phyloP scores from a whole-genome alignment of 2,888 invertebrate species.

The Itoplectis maculator region DNA sequence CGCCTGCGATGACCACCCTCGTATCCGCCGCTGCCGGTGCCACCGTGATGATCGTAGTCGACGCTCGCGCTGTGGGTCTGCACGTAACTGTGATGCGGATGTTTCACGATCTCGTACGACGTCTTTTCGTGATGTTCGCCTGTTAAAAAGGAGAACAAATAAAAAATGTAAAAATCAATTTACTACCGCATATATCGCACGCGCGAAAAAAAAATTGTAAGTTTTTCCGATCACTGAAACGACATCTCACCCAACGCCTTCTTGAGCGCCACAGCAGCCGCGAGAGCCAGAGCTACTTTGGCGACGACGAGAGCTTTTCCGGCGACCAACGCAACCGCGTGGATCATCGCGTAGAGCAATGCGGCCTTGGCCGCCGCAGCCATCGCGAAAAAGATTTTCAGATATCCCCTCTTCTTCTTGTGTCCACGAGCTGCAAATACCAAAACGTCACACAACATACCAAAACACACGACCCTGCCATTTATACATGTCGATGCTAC shows the following conservation, averaged over 20 bases:
- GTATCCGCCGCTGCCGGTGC: slow-evolving; percentile 81
- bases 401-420: slow-evolving; percentile 88
- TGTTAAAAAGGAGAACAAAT: slow-evolving; percentile 13
- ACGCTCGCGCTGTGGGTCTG: slow-evolving; percentile 91
- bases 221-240: slow-evolving; percentile 48
- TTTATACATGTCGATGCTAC: too few relatives aligned
- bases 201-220: not conserved
- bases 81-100: slow-evolving; percentile 92
- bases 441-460: not conserved
- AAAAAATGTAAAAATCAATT: slow-evolving; percentile 1
- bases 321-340: slow-evolving; percentile 91
- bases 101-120: slow-evolving; percentile 94
- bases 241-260: slow-evolving; percentile 84
- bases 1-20: slow-evolving; percentile 84
- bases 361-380: slow-evolving; percentile 92
- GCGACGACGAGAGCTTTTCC: slow-evolving; percentile 94
- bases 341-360: slow-evolving; percentile 91
- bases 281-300: slow-evolving; percentile 92
- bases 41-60: slow-evolving; percentile 87
- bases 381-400: slow-evolving; percentile 89
- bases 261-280: slow-evolving; percentile 93
- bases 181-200: not conserved
- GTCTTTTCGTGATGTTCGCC: slow-evolving; percentile 90
- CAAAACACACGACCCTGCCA: not conserved
- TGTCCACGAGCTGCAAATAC: slow-evolving; percentile 84